phyloP scores from a whole-genome alignment of 2,797 vertebrate species.

The Xerus rutilus region DNA sequence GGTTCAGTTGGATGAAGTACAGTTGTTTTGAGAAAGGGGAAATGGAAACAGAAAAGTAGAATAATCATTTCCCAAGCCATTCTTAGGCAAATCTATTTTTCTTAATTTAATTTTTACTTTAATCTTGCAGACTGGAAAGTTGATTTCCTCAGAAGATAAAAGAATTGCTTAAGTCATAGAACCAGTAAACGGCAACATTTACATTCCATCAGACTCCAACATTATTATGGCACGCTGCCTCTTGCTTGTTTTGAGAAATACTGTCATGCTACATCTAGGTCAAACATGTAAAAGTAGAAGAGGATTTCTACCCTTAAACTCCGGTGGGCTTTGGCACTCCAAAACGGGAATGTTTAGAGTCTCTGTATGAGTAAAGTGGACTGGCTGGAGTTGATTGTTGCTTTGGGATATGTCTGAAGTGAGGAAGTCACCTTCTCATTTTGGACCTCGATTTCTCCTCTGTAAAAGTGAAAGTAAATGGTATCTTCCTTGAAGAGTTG shows the following conservation, averaged over 20 bases:
- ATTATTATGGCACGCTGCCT: neutral
- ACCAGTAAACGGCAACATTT: neutral
- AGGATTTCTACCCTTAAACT: neutral
- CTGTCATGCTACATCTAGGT: neutral
- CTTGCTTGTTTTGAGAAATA: neutral
- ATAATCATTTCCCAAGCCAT: neutral
- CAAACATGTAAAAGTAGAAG: neutral
- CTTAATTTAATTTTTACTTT: conserved; percentile 27
- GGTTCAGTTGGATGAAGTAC: neutral
- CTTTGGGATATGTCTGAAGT: neutral
- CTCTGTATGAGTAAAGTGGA: neutral
- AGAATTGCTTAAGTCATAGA: neutral
- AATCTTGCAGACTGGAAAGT: conserved; percentile 16
- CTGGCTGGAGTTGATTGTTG: neutral
- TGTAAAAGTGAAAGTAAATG: neutral
- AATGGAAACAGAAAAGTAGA: neutral
- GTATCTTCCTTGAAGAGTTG: neutral
- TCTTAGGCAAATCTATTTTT: neutral
- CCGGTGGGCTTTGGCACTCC: neutral
- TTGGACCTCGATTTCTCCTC: neutral
- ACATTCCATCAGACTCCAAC: neutral
- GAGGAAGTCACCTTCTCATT: neutral
- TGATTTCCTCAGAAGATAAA: neutral
- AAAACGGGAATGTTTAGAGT: neutral
- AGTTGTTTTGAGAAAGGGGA: neutral